These are phyloP conservation scores for Dromiciops gliroides DNA, from an alignment of 2,113 vertebrate genomes.

Conservation along the genomic window DNA sequence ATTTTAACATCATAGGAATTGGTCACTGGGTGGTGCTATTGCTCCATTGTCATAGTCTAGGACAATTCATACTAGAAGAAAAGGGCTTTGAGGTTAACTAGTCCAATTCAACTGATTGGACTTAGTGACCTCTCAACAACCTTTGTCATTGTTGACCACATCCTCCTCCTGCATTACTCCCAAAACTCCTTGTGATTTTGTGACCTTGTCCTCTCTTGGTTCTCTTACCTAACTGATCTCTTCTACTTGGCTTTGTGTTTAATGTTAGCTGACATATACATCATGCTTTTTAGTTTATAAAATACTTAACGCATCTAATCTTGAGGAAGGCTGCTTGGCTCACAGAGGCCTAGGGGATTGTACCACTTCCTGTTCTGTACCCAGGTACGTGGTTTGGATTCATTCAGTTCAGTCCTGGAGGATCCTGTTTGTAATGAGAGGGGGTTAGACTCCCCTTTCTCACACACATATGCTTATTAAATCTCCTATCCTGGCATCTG, in stretches of 20 bases:
- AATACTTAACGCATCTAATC: background rate
- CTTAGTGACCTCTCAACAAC: background rate
- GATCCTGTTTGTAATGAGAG: background rate
- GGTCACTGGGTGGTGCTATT: background rate
- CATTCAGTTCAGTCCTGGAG: background rate
- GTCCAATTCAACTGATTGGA: background rate
- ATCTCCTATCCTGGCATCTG: background rate
- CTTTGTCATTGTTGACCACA: background rate
- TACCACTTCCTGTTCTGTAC: background rate
- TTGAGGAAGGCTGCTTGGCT: background rate
- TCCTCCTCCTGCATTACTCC: background rate
- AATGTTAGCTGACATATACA: background rate
- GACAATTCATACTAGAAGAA: background rate
- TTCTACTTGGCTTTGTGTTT: background rate
- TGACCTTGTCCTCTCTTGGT: background rate
- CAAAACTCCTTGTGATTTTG: background rate
- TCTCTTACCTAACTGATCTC: background rate
- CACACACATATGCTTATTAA: background rate
- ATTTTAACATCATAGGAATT: background rate
- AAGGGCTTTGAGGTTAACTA: background rate
- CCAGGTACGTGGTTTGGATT: background rate
- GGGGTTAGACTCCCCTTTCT: background rate
- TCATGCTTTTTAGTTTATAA: background rate
- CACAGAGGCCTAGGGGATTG: background rate
- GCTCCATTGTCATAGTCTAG: background rate